Conservation (phyloP, 2,888 invertebrate species). For the Aporophyla lueneburgensis region DNA sequence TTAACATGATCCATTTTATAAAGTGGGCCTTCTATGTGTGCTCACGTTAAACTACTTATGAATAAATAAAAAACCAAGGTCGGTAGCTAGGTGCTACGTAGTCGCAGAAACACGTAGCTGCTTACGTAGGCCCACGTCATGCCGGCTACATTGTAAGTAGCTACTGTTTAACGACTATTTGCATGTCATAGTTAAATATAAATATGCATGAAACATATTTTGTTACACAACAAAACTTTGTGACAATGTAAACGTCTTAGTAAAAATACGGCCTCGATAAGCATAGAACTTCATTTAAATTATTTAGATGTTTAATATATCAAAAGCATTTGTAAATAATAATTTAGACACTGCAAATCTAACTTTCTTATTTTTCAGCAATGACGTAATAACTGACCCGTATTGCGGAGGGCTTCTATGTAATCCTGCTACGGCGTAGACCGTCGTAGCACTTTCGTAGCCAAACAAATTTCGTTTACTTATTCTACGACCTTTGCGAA, state of each 20-base stretch:
- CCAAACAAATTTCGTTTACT: slow-evolving; percentile 26
- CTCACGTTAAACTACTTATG: slow-evolving; percentile 27
- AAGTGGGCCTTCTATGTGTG: not conserved
- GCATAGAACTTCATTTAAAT: not conserved
- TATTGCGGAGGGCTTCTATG: slow-evolving; percentile 24
- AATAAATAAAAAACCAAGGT: slow-evolving; percentile 62
- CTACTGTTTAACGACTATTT: slow-evolving; percentile 35
- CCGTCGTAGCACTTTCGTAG: slow-evolving; percentile 60
- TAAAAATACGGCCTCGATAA: not conserved
- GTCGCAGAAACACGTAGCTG: slow-evolving; percentile 50
- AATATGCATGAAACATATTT: not conserved
- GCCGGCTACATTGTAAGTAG: slow-evolving; percentile 54
- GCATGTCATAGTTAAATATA: slow-evolving; percentile 42
- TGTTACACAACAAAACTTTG: not conserved
- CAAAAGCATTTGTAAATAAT: not conserved
- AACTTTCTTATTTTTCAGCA: not conserved
- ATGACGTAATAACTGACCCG: slow-evolving; percentile 1
- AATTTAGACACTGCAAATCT: not conserved
- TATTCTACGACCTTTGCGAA: slow-evolving; percentile 2
- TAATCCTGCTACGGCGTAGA: slow-evolving; percentile 74
- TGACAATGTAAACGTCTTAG: no score
- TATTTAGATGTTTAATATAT: not conserved
- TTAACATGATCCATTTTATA: not conserved
- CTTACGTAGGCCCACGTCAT: slow-evolving; percentile 63
- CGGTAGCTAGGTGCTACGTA: slow-evolving; percentile 54